phyloP scores from a whole-genome alignment of 2,797 vertebrate species.

The Eutrigla gurnardus region DNA sequence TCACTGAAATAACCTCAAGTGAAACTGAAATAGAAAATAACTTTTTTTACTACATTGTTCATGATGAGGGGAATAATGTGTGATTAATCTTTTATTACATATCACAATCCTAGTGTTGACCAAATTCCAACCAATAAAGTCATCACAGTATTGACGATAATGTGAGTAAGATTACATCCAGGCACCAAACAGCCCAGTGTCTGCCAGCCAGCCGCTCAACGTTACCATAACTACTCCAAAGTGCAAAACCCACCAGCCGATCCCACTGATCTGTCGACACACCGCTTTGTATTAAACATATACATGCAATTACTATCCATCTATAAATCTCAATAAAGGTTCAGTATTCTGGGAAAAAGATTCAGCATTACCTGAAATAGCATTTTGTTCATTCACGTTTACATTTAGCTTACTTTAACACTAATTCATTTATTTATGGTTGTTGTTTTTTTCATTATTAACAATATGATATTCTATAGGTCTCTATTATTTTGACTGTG shows the following conservation, averaged over 20 bases:
- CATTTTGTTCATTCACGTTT: background rate
- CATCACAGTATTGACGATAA: background rate
- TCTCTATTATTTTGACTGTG: too few relatives aligned
- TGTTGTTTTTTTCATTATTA: background rate
- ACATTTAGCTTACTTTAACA: background rate
- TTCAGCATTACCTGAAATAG: background rate
- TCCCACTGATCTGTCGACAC: background rate
- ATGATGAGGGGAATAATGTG: background rate
- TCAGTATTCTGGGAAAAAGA: background rate
- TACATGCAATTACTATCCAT: background rate
- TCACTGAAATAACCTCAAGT: too few relatives aligned
- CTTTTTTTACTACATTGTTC: too few relatives aligned
- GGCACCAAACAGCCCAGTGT: too few relatives aligned
- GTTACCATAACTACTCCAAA: background rate
- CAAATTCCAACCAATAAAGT: slow-evolving; percentile 4
- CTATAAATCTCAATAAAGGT: background rate
- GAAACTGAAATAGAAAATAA: background rate
- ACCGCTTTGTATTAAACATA: background rate
- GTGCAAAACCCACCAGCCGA: background rate
- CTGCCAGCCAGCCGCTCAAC: background rate
- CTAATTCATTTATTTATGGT: background rate
- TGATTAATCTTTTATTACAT: background rate
- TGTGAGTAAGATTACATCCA: too few relatives aligned
- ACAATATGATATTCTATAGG: background rate
- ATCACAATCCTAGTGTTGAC: background rate